Percentiles rank a stretch among this genome's conserved stretches.
Conservation (phyloP, 1,140 invertebrate genomes). For the Lordiphosa stackelbergi region DNA sequence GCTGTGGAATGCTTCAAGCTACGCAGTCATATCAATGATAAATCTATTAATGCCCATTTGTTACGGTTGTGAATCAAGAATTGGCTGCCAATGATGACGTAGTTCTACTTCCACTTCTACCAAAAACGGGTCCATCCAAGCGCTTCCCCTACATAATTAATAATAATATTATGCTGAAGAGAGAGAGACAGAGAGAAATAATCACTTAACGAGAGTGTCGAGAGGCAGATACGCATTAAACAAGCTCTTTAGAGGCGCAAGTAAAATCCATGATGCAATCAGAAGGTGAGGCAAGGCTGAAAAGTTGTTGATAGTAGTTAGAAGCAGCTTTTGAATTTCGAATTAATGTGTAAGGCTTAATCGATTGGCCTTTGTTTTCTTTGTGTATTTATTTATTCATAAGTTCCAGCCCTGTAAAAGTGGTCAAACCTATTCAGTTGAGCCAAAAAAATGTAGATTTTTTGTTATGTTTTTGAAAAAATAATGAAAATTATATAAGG, state of each 20-base stretch:
- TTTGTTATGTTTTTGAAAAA: too few species aligned
- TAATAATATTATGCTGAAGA: constrained; percentile 35
- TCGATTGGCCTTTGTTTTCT: too few species aligned
- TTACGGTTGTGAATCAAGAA: constrained; percentile 19
- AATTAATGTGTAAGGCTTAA: too few species aligned
- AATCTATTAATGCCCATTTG: constrained; percentile 33
- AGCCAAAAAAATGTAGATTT: too few species aligned
- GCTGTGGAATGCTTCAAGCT: constrained; percentile 11
- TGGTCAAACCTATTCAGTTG: too few species aligned
- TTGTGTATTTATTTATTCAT: too few species aligned
- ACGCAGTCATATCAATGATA: constrained; percentile 14
- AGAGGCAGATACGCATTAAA: constrained; percentile 17
- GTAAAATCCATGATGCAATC: too few species aligned
- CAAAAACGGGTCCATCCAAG: constrained; percentile 31
- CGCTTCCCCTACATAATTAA: constrained; percentile 54
- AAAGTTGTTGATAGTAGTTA: too few species aligned
- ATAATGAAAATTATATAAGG: too few species aligned
- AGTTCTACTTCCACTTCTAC: constrained; percentile 5
- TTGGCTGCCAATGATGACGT: constrained; percentile 13
- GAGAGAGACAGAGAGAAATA: constrained; percentile 10
- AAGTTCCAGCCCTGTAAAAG: too few species aligned
- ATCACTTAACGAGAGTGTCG: neutral
- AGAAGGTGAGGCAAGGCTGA: too few species aligned
- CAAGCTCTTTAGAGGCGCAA: neutral
- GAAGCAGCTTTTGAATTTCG: too few species aligned